A percentile compares a stretch with the other conserved stretches of the same genome.
Conservation (phyloP, 2,888 invertebrate genomes). For the Xestobium rufovillosum region DNA sequence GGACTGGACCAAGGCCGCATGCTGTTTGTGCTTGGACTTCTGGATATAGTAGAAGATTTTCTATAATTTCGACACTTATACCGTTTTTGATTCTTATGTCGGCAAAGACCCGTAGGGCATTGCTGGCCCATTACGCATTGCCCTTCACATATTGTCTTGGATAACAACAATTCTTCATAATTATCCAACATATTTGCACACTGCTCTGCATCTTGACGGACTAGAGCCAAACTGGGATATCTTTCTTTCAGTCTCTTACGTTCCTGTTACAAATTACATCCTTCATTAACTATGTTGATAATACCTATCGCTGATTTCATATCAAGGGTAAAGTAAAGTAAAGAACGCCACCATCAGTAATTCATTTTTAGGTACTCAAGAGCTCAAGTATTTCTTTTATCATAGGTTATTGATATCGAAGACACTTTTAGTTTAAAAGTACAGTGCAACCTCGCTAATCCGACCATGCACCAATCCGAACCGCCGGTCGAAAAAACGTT, state of each 20-base stretch:
- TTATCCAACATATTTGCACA: slow-evolving; percentile 73
- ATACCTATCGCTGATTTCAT: too few species aligned
- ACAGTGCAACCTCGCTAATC: too few species aligned
- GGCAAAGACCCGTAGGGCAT: slow-evolving; percentile 74
- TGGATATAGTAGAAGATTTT: slow-evolving; percentile 34
- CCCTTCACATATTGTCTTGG: slow-evolving; percentile 79
- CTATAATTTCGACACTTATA: slow-evolving; percentile 18
- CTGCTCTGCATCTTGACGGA: slow-evolving; percentile 65
- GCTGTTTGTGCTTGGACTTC: slow-evolving; percentile 39
- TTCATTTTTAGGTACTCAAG: too few species aligned
- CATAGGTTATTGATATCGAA: too few species aligned
- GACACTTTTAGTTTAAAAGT: too few species aligned
- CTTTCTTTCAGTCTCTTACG: slow-evolving; percentile 75
- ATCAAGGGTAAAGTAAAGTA: too few species aligned
- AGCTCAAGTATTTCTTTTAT: too few species aligned
- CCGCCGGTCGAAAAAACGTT: too few species aligned
- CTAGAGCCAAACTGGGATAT: slow-evolving; percentile 70
- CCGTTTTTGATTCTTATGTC: slow-evolving; percentile 31
- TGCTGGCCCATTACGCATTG: slow-evolving; percentile 75
- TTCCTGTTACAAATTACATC: slow-evolving; percentile 68
- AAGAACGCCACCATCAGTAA: too few species aligned
- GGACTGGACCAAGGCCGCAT: slow-evolving; percentile 67
- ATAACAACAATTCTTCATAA: slow-evolving; percentile 73
- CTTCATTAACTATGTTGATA: too few species aligned
- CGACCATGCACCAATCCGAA: too few species aligned